phyloP scores from a whole-genome alignment of 1,140 invertebrate species.

The Calosoma granatense region DNA sequence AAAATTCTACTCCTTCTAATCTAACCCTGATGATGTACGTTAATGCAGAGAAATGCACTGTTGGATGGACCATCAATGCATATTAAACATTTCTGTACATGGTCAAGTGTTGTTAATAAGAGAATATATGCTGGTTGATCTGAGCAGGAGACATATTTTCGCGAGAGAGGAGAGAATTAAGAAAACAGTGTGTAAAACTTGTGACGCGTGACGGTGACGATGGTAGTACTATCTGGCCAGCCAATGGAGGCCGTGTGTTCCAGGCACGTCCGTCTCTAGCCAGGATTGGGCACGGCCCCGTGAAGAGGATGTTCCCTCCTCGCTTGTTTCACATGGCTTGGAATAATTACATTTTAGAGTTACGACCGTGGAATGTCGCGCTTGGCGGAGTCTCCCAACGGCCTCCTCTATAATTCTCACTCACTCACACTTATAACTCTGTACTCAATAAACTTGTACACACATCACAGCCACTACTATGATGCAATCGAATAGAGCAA shows the following conservation, averaged over 20 bases:
- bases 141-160: no score
- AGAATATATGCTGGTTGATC: no score
- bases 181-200: no score
- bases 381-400: background rate
- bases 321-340: background rate
- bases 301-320: background rate
- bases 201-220: background rate
- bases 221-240: no score
- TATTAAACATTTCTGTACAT: no score
- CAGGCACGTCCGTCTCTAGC: background rate
- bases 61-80: no score
- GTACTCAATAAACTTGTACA: background rate
- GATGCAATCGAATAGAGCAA: no score
- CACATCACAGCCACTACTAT: background rate
- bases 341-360: slow-evolving; percentile 8
- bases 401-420: no score
- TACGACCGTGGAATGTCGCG: background rate
- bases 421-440: no score
- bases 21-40: background rate
- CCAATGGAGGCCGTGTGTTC: background rate
- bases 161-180: no score
- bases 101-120: no score
- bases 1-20: background rate
- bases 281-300: background rate
- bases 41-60: background rate